Conservation (phyloP, 1,140 invertebrate genomes). For the Drosophila orena region DNA sequence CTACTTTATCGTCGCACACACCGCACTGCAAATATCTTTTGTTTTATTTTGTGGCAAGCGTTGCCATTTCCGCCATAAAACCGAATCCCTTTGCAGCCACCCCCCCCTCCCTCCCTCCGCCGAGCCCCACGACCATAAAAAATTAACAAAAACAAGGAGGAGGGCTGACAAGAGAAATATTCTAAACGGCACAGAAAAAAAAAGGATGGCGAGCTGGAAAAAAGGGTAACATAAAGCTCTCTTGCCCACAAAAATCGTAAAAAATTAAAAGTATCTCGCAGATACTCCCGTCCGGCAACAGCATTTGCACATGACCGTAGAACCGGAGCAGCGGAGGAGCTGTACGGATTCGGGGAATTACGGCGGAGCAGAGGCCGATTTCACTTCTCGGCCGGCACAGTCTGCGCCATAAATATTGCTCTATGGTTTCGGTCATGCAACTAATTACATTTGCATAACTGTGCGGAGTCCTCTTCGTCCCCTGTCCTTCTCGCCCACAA, state of each 20-base stretch:
- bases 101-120: too few relatives aligned
- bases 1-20: slow-evolving; percentile 72
- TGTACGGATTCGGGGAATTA: not conserved
- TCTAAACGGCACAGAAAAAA: slow-evolving; percentile 52
- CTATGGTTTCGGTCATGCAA: slow-evolving; percentile 80
- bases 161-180: slow-evolving; percentile 58
- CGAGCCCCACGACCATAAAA: slow-evolving; percentile 67
- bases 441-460: slow-evolving; percentile 81
- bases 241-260: slow-evolving; percentile 74
- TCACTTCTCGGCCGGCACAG: slow-evolving; percentile 65
- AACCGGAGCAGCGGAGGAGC: not conserved
- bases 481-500: not conserved
- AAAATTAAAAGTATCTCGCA: slow-evolving; percentile 78
- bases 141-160: slow-evolving; percentile 74
- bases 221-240: slow-evolving; percentile 61
- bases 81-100: slow-evolving; percentile 43
- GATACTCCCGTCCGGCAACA: slow-evolving; percentile 58
- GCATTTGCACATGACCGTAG: slow-evolving; percentile 53
- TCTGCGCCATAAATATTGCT: slow-evolving; percentile 79
- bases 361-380: slow-evolving; percentile 36
- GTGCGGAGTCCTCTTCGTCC: slow-evolving; percentile 28
- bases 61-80: slow-evolving; percentile 79
- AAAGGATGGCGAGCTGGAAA: not conserved
- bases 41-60: slow-evolving; percentile 81
- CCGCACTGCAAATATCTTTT: slow-evolving; percentile 63